Evolutionary conservation across 2,888 invertebrate genomes (phyloP).

Genomic region (Sinotaia quadrata): DNA sequence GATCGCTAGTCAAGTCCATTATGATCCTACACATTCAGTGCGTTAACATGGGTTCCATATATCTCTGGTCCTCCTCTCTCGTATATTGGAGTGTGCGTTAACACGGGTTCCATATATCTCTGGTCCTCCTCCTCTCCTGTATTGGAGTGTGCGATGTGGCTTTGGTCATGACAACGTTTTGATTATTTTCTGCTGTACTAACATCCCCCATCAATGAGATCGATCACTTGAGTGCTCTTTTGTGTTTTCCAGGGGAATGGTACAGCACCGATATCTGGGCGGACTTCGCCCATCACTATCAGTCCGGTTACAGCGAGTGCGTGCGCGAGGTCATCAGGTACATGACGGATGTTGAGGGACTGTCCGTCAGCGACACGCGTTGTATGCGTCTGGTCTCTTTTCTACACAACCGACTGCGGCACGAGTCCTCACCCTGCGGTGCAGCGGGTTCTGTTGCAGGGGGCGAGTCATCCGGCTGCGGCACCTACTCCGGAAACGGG

Average conservation of each 20-base stretch:
- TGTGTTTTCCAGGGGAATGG: conserved; percentile 41
- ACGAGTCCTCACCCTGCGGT: conserved; percentile 21
- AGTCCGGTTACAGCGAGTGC: conserved; percentile 48
- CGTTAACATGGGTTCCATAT: no score
- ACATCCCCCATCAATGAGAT: no score
- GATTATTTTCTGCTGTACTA: no score
- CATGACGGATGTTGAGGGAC: conserved; percentile 44
- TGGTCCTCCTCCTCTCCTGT: no score
- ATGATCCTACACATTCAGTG: no score
- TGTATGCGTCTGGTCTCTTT: conserved; percentile 43
- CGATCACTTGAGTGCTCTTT: no score
- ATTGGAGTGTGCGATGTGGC: no score
- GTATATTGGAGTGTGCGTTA: no score
- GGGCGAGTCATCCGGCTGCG: not conserved
- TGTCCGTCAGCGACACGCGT: conserved; percentile 35
- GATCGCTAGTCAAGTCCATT: no score
- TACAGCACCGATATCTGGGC: conserved; percentile 43
- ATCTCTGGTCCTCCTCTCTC: no score
- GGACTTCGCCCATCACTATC: conserved; percentile 49
- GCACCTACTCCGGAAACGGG: not conserved
- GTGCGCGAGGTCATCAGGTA: conserved; percentile 45
- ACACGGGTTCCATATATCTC: no score
- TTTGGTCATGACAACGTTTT: no score
- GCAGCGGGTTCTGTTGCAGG: not conserved
- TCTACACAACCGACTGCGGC: conserved; percentile 42